phyloP scores from a whole-genome alignment of 2,797 vertebrate genomes.

The Cynodonichthys magdalenae region DNA sequence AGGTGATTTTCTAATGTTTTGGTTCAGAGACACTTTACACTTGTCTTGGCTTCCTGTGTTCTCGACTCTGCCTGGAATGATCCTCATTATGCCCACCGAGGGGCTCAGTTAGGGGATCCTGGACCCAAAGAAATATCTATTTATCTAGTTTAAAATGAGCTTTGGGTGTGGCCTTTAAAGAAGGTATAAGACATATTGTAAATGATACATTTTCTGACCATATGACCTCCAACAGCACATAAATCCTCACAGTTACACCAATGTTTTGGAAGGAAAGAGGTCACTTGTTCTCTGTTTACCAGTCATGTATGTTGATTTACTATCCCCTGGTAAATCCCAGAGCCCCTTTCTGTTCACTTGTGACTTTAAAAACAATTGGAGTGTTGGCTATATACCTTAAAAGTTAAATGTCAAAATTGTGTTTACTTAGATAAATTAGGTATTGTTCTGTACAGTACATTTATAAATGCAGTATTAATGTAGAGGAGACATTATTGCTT shows the following conservation, averaged over 20 bases:
- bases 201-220: conserved; percentile 14
- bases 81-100: conserved; percentile 20
- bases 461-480: background rate
- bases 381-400: conserved; percentile 28
- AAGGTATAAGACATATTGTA: background rate
- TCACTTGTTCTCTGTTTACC: conserved; percentile 14
- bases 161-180: conserved; percentile 11
- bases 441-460: background rate
- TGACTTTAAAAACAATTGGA: conserved; percentile 26
- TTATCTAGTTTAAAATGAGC: conserved; percentile 17
- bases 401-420: conserved; percentile 24
- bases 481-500: background rate
- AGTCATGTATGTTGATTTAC: conserved; percentile 26
- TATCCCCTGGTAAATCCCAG: conserved; percentile 22
- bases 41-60: conserved; percentile 46
- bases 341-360: conserved; percentile 18
- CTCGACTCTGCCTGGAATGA: conserved; percentile 39
- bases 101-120: conserved; percentile 25
- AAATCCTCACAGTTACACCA: conserved; percentile 5
- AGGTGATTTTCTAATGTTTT: conserved; percentile 42
- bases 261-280: conserved; percentile 13
- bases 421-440: conserved; percentile 15
- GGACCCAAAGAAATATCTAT: conserved; percentile 22
- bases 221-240: conserved; percentile 8
- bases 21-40: conserved; percentile 20